Conservation (phyloP, 2,113 vertebrate species). For the Eptesicus fuscus region DNA sequence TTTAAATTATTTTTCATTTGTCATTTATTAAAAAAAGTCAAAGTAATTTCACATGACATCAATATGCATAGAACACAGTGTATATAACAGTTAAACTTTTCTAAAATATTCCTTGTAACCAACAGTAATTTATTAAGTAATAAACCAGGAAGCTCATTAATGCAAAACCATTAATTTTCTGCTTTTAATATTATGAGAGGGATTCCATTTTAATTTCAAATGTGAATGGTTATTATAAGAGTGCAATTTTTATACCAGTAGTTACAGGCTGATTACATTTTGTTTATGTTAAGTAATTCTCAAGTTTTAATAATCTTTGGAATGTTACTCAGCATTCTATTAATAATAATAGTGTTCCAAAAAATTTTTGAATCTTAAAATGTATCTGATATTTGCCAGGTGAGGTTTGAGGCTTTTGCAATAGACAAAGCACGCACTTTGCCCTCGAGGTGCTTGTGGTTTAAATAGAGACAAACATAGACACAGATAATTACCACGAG, state of each 20-base stretch:
- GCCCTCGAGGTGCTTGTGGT: background rate
- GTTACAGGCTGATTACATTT: slow-evolving; percentile 66
- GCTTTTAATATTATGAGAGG: slow-evolving; percentile 53
- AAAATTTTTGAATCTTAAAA: background rate
- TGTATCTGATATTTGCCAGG: background rate
- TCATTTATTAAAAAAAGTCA: slow-evolving; percentile 15
- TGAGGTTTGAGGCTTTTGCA: background rate
- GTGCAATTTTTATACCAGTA: slow-evolving; percentile 53
- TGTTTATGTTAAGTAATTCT: slow-evolving; percentile 60
- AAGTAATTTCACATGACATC: slow-evolving; percentile 44
- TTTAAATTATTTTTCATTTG: slow-evolving; percentile 49
- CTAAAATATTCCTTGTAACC: slow-evolving; percentile 54
- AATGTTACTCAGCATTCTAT: slow-evolving; percentile 14
- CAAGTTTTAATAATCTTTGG: slow-evolving; percentile 47
- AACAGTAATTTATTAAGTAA: slow-evolving; percentile 68
- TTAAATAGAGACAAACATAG: background rate
- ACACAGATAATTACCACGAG: background rate
- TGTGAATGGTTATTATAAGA: slow-evolving; percentile 44
- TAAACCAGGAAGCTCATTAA: slow-evolving; percentile 65
- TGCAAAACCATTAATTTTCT: slow-evolving; percentile 68
- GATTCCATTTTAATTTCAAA: slow-evolving; percentile 62
- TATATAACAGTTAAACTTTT: slow-evolving; percentile 22
- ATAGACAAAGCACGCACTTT: background rate
- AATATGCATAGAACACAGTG: slow-evolving; percentile 10
- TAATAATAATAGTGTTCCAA: slow-evolving; percentile 22